phyloP scores from a whole-genome alignment of 1,140 invertebrate genomes.

The Pantala flavescens region DNA sequence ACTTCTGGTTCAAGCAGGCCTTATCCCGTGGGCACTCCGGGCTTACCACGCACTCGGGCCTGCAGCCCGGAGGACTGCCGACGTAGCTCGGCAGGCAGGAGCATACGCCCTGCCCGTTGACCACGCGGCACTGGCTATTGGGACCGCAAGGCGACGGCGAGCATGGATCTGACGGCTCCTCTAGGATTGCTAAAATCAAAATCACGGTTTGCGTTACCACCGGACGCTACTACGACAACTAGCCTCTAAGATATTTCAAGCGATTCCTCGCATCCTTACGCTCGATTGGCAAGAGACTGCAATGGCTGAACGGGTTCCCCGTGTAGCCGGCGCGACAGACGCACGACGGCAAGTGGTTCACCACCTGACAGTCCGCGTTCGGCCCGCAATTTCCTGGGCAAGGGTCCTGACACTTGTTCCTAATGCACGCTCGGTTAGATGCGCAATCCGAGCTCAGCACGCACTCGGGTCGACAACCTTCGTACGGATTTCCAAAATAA shows the following conservation, averaged over 20 bases:
- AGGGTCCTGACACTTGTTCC: conserved; percentile 52
- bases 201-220: conserved; percentile 18
- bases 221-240: conserved; percentile 28
- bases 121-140: conserved; percentile 32
- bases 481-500: conserved; percentile 62
- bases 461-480: conserved; percentile 54
- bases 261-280: conserved; percentile 11
- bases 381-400: conserved; percentile 53
- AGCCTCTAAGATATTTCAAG: conserved; percentile 29
- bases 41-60: conserved; percentile 31
- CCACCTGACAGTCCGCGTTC: conserved; percentile 55
- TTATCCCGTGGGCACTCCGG: conserved; percentile 30
- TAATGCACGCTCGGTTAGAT: conserved; percentile 46
- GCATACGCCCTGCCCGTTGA: conserved; percentile 27
- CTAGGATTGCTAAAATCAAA: conserved; percentile 20
- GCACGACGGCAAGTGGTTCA: conserved; percentile 47
- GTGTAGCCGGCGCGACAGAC: conserved; percentile 35
- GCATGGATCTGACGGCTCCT: conserved; percentile 27
- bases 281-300: conserved; percentile 27
- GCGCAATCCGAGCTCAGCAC: conserved; percentile 51
- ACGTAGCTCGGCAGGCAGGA: conserved; percentile 26
- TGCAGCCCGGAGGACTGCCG: conserved; percentile 29
- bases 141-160: conserved; percentile 35
- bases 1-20: conserved; percentile 53
- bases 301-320: conserved; percentile 50